Evolutionary conservation across 1,140 invertebrate species (phyloP).

Genomic region (Calephelis nemesis): DNA sequence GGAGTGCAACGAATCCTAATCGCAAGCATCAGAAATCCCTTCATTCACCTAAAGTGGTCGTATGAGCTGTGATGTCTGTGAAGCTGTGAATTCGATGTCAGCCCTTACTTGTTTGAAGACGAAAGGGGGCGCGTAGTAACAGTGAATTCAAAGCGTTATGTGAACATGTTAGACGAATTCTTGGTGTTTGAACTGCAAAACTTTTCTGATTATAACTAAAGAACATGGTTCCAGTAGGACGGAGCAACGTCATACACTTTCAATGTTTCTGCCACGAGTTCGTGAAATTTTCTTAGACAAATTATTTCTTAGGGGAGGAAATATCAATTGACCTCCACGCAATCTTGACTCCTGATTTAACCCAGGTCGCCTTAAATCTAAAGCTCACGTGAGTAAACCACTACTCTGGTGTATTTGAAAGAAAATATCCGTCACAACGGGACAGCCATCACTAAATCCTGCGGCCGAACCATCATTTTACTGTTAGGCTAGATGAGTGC

Average conservation of each 20-base stretch:
- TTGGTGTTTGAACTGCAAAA: background rate
- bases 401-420: background rate
- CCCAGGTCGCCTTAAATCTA: slow-evolving; percentile 10
- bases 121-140: background rate
- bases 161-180: background rate
- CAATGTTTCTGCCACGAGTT: background rate
- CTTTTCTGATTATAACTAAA: background rate
- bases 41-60: no score
- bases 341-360: background rate
- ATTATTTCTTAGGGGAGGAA: background rate
- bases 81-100: no score
- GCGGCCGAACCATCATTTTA: background rate
- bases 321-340: slow-evolving; percentile 5
- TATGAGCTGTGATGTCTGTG: no score
- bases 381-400: background rate
- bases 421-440: background rate
- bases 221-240: background rate
- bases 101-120: background rate
- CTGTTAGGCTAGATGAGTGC: background rate
- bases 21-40: no score
- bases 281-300: background rate
- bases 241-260: background rate
- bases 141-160: slow-evolving; percentile 13
- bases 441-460: background rate
- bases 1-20: no score